A percentile compares a stretch with the other conserved stretches of the same genome.
These are phyloP conservation scores for Pitangus sulphuratus DNA, from an alignment of 2,797 vertebrate genomes.

Conservation along the genomic window DNA sequence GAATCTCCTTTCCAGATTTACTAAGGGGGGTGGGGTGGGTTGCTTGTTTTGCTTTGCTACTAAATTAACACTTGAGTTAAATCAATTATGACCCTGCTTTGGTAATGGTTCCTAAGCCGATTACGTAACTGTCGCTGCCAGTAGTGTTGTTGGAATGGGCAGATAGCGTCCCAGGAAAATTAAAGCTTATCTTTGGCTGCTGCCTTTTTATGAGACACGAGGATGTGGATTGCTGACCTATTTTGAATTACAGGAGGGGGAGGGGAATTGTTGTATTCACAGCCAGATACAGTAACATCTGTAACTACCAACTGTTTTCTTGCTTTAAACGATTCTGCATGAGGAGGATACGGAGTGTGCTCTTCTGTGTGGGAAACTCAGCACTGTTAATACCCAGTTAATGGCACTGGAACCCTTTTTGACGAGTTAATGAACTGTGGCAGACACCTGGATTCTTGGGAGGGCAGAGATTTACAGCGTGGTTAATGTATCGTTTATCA, in stretches of 20 bases:
- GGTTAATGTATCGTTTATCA: not conserved
- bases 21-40: fast-evolving
- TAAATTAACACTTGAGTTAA: not conserved
- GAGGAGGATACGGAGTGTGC: not conserved
- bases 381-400: not conserved
- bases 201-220: not conserved
- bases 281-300: not conserved
- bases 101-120: not conserved
- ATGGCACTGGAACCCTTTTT: not conserved
- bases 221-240: not conserved
- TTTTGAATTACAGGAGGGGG: not conserved
- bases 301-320: not conserved
- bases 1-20: not conserved
- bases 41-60: not conserved
- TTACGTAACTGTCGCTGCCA: not conserved
- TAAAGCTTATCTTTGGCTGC: not conserved
- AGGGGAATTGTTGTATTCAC: not conserved
- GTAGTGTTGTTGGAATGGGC: not conserved
- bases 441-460: not conserved
- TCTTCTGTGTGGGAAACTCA: not conserved
- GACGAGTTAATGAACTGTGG: not conserved
- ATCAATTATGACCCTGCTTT: not conserved
- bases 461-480: not conserved
- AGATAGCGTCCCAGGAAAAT: not conserved
- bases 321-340: not conserved